A percentile compares a stretch with the other conserved stretches of the same genome.
Evolutionary conservation across 1,140 invertebrate genomes (phyloP).

Genomic region (Tribolium castaneum): DNA sequence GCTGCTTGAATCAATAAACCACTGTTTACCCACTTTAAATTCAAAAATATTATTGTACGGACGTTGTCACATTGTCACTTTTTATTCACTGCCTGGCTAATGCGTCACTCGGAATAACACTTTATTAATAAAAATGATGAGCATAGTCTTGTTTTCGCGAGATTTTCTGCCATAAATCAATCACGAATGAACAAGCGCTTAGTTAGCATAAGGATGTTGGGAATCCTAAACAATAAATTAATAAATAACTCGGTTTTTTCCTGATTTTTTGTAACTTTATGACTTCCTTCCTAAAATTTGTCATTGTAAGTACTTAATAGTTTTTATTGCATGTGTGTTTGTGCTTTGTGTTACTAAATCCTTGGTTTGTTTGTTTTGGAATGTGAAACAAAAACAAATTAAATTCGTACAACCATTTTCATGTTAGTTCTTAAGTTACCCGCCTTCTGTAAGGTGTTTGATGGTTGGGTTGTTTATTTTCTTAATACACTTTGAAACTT

Average conservation of each 20-base stretch:
- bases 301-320: neutral
- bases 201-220: neutral
- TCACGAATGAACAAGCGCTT: neutral
- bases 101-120: neutral
- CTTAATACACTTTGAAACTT: too few relatives aligned
- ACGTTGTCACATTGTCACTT: slow-evolving; percentile 11
- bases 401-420: neutral
- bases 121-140: slow-evolving; percentile 28
- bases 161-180: slow-evolving; percentile 3
- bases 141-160: neutral
- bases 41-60: slow-evolving; percentile 18
- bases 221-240: too few relatives aligned
- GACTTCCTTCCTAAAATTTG: neutral
- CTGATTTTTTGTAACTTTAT: too few relatives aligned
- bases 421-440: neutral
- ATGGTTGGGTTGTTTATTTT: neutral
- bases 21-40: neutral
- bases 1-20: neutral
- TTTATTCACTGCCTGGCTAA: neutral
- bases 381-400: neutral
- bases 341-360: neutral
- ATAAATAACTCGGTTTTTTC: too few relatives aligned
- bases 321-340: neutral
- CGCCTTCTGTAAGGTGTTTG: neutral
- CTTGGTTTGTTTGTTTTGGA: neutral